Conservation (phyloP, 2,113 vertebrate genomes). For the Philantomba maxwellii region DNA sequence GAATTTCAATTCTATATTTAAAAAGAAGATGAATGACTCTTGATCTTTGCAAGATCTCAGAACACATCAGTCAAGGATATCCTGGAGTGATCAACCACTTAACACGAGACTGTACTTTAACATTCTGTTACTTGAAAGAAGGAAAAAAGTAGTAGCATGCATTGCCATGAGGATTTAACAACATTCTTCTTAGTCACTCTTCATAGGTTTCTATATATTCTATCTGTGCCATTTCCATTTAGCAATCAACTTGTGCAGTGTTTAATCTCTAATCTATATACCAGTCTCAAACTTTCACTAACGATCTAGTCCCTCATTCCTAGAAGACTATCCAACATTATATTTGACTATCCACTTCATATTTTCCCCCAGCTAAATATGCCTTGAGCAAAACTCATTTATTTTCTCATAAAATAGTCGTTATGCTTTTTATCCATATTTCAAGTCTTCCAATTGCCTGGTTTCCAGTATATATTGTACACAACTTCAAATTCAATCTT, state of each 20-base stretch:
- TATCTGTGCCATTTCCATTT: neutral
- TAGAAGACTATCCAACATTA: neutral
- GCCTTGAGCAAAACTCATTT: neutral
- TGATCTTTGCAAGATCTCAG: neutral
- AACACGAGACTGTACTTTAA: neutral
- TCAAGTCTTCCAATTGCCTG: neutral
- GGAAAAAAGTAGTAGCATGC: neutral
- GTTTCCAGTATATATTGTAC: neutral
- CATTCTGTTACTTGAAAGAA: neutral
- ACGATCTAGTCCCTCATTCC: neutral
- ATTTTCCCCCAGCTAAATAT: neutral
- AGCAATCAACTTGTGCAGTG: neutral
- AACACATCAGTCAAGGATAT: neutral
- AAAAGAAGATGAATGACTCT: neutral
- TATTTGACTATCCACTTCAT: neutral
- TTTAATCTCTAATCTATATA: neutral
- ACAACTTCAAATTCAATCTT: neutral
- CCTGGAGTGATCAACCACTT: neutral
- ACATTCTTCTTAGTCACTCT: neutral
- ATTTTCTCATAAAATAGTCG: neutral
- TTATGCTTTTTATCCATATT: neutral
- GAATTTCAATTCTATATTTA: neutral
- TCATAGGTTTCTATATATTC: neutral
- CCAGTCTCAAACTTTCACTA: neutral
- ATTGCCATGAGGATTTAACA: neutral